A percentile compares a stretch with the other conserved stretches of the same genome.
Evolutionary conservation across 2,888 invertebrate species (phyloP).

Genomic region (Sympetrum striolatum): DNA sequence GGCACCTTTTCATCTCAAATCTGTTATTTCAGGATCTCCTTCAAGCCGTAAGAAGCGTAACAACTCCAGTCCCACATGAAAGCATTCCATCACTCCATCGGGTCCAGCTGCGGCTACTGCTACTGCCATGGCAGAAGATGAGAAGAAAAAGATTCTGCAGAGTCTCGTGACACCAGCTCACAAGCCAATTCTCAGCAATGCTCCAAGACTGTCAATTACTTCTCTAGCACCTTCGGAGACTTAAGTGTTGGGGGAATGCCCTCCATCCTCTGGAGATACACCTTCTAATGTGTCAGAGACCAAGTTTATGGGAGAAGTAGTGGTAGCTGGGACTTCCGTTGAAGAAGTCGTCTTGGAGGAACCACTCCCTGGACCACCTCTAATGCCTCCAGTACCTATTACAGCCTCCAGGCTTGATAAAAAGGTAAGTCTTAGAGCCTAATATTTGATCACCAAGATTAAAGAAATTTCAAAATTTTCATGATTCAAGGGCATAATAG

Average conservation of each 20-base stretch:
- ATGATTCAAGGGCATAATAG: too few species aligned
- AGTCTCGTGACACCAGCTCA: slow-evolving; percentile 75
- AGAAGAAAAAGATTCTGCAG: slow-evolving; percentile 80
- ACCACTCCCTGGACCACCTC: slow-evolving; percentile 58
- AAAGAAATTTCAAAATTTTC: too few species aligned
- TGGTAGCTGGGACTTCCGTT: slow-evolving; percentile 45
- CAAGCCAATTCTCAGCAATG: slow-evolving; percentile 65
- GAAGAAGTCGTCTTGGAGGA: slow-evolving; percentile 60
- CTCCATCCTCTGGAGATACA: background rate
- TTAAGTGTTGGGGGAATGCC: background rate
- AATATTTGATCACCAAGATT: too few species aligned
- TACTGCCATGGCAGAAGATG: slow-evolving; percentile 53
- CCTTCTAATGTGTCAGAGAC: background rate
- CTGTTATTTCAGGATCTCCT: slow-evolving; percentile 68
- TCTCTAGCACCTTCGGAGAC: background rate
- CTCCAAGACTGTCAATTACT: background rate
- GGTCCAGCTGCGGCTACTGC: slow-evolving; percentile 64
- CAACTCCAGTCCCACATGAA: slow-evolving; percentile 79
- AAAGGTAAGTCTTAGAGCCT: slow-evolving; percentile 60
- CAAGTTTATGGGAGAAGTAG: slow-evolving; percentile 5
- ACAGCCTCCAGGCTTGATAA: slow-evolving; percentile 76
- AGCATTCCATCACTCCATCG: slow-evolving; percentile 53
- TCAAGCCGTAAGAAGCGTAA: slow-evolving; percentile 80
- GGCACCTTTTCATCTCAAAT: slow-evolving; percentile 45
- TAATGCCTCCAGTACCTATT: slow-evolving; percentile 66